A percentile compares a stretch with the other conserved stretches of the same genome.
Evolutionary conservation across 2,888 invertebrate genomes (phyloP).

Genomic region (Baccha elongata): DNA sequence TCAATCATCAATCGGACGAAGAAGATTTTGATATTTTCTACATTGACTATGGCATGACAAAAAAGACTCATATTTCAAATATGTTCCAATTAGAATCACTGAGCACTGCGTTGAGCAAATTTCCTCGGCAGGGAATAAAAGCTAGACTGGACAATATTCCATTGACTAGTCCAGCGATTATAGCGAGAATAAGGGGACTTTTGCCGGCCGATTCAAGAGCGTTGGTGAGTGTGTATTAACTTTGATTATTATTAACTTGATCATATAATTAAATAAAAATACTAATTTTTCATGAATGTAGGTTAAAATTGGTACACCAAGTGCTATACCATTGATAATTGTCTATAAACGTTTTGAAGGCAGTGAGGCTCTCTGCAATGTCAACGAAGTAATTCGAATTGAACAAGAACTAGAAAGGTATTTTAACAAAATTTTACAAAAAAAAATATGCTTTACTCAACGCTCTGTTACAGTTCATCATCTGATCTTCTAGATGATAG

Average conservation of each 20-base stretch:
- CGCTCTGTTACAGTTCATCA: slow-evolving; percentile 33
- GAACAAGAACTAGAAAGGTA: slow-evolving; percentile 84
- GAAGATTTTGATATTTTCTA: slow-evolving; percentile 83
- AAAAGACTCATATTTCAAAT: slow-evolving; percentile 80
- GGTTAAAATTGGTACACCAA: slow-evolving; percentile 82
- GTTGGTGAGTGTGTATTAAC: too few relatives aligned
- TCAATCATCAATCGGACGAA: slow-evolving; percentile 72
- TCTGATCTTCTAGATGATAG: slow-evolving; percentile 63
- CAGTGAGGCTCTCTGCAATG: slow-evolving; percentile 86
- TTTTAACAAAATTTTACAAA: background rate
- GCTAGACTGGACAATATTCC: slow-evolving; percentile 85
- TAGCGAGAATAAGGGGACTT: slow-evolving; percentile 84
- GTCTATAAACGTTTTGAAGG: slow-evolving; percentile 87
- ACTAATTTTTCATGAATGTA: slow-evolving; percentile 44
- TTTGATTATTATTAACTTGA: too few relatives aligned
- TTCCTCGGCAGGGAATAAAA: slow-evolving; percentile 85
- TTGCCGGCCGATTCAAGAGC: slow-evolving; percentile 84
- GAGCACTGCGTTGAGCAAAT: slow-evolving; percentile 84
- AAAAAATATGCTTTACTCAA: background rate
- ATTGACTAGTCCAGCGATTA: slow-evolving; percentile 83
- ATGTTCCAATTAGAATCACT: slow-evolving; percentile 83
- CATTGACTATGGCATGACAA: slow-evolving; percentile 84
- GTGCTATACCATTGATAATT: slow-evolving; percentile 84
- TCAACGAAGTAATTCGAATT: slow-evolving; percentile 87
- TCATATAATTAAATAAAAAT: too few relatives aligned